Percentiles rank a stretch among this genome's conserved stretches.
phyloP scores from a whole-genome alignment of 2,797 vertebrate genomes.

The Sebastes jordani region DNA sequence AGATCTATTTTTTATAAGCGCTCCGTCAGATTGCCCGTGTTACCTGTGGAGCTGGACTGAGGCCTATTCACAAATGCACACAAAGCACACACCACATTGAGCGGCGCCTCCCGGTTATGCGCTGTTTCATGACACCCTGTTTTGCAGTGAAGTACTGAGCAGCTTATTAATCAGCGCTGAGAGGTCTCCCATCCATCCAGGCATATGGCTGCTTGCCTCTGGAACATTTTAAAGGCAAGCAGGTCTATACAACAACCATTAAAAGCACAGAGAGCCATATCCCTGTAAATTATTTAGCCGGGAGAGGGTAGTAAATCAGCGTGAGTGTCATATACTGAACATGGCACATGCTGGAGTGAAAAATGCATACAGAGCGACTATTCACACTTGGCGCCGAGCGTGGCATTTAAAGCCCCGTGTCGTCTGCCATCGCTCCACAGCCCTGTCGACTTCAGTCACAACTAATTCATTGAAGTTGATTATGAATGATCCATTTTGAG shows the following conservation, averaged over 20 bases:
- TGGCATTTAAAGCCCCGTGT: constrained; percentile 76
- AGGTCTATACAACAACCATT: constrained; percentile 77
- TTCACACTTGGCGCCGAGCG: constrained; percentile 67
- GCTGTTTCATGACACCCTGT: constrained; percentile 67
- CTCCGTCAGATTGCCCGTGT: constrained; percentile 49
- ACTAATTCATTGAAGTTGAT: constrained; percentile 77
- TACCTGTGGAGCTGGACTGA: constrained; percentile 54
- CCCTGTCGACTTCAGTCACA: constrained; percentile 76
- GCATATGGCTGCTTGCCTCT: constrained; percentile 66
- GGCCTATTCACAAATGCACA: constrained; percentile 37
- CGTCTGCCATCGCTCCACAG: constrained; percentile 67
- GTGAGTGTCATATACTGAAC: constrained; percentile 78
- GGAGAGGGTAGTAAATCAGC: constrained; percentile 77
- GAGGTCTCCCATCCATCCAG: constrained; percentile 74
- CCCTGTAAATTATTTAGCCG: constrained; percentile 81
- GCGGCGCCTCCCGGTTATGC: constrained; percentile 52
- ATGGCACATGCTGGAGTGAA: constrained; percentile 75
- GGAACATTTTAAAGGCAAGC: constrained; percentile 79
- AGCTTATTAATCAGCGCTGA: constrained; percentile 78
- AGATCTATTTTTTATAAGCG: constrained; percentile 42
- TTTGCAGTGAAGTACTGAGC: constrained; percentile 62
- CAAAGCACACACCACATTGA: constrained; percentile 38
- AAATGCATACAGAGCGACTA: constrained; percentile 75
- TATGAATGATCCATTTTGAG: constrained; percentile 77
- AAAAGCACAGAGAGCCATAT: constrained; percentile 78